These are phyloP conservation scores for Belonocnema kinseyi DNA, from an alignment of 1,140 invertebrate species.

Conservation along the genomic window DNA sequence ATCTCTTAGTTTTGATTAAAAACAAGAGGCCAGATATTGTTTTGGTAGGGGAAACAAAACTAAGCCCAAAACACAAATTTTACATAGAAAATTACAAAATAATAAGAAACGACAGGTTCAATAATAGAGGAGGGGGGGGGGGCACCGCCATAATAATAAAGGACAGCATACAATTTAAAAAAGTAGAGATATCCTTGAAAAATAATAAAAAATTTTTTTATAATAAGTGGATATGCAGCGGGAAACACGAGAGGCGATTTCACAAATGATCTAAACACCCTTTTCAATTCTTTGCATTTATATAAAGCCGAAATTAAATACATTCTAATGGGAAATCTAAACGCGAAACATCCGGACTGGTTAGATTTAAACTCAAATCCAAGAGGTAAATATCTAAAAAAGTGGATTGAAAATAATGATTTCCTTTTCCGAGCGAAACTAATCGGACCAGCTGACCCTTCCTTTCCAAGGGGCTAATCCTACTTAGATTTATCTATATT, in stretches of 20 bases:
- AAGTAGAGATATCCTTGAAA: neutral
- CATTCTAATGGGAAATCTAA: constrained; percentile 29
- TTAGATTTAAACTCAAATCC: neutral
- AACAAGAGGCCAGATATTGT: constrained; percentile 41
- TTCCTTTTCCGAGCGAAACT: neutral
- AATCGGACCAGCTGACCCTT: neutral
- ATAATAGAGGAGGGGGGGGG: constrained; percentile 35
- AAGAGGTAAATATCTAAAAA: neutral
- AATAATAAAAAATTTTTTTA: neutral
- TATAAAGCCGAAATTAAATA: neutral
- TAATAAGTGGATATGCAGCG: constrained; percentile 6
- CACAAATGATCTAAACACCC: neutral
- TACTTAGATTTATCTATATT: constrained; percentile 7
- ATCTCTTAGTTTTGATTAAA: constrained; percentile 31
- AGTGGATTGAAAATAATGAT: constrained; percentile 6
- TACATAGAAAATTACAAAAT: constrained; percentile 39
- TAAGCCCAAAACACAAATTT: constrained; percentile 35
- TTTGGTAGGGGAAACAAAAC: constrained; percentile 46
- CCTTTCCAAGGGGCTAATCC: constrained; percentile 1
- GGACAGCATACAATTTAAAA: constrained; percentile 28
- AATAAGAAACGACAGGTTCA: constrained; percentile 39
- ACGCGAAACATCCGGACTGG: constrained; percentile 32
- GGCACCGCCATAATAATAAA: constrained; percentile 46
- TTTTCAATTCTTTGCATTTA: constrained; percentile 3
- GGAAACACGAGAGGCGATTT: neutral